Percentiles rank a stretch among this genome's conserved stretches.
Evolutionary conservation across 2,888 invertebrate species (phyloP).

Genomic region (Abscondita cerata): DNA sequence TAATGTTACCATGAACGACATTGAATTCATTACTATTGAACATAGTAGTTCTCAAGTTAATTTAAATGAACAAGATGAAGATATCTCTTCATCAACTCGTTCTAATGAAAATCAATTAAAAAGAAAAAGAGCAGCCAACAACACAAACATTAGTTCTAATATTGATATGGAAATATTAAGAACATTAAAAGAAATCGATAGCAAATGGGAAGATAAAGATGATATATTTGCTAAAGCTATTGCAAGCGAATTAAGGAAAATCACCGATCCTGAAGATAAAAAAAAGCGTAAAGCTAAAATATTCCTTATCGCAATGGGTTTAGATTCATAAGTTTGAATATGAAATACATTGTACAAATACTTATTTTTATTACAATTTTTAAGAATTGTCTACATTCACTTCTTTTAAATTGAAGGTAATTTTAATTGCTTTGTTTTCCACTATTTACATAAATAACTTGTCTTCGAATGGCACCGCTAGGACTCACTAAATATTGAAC

Average conservation of each 20-base stretch:
- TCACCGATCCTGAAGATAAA: not conserved
- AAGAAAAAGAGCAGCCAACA: too few relatives aligned
- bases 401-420: not conserved
- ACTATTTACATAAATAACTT: conserved; percentile 4
- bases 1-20: not conserved
- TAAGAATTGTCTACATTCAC: too few relatives aligned
- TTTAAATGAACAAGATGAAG: not conserved
- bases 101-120: not conserved
- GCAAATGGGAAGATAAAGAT: not conserved
- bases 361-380: too few relatives aligned
- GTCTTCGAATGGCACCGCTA: not conserved
- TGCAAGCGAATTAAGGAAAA: not conserved
- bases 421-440: not conserved
- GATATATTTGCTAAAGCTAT: not conserved
- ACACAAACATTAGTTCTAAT: too few relatives aligned
- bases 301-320: not conserved
- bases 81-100: not conserved
- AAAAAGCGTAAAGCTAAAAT: not conserved
- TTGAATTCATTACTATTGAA: not conserved
- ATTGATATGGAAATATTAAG: not conserved
- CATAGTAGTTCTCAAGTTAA: too few relatives aligned
- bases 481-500: too few relatives aligned
- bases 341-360: not conserved
- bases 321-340: conserved; percentile 1
- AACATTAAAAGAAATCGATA: conserved; percentile 1